Evolutionary conservation across 2,888 invertebrate species (phyloP).

Genomic region (Phortica okadai): DNA sequence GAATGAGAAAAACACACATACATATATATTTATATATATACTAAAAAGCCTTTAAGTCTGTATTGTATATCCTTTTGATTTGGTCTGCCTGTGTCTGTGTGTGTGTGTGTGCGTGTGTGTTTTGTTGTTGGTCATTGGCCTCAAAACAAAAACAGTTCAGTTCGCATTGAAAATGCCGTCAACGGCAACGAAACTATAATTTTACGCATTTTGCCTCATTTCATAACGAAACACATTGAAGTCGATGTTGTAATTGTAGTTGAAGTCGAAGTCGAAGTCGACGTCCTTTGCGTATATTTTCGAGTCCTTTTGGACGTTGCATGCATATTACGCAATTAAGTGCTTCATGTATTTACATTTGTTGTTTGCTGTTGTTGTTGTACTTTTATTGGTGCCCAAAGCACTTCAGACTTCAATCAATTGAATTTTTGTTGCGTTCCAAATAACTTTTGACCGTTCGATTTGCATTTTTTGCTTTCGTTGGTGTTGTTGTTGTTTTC

Average conservation of each 20-base stretch:
- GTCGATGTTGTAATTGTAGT: neutral
- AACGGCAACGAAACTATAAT: slow-evolving; percentile 66
- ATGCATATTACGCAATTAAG: slow-evolving; percentile 22
- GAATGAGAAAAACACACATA: neutral
- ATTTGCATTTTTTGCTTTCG: neutral
- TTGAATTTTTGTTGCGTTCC: slow-evolving; percentile 48
- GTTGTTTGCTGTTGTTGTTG: slow-evolving; percentile 3
- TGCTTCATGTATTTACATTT: neutral
- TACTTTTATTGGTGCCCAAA: neutral
- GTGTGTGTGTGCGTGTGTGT: neutral
- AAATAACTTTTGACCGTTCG: slow-evolving; percentile 28
- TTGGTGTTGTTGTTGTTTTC: neutral
- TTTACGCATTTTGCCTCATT: slow-evolving; percentile 61
- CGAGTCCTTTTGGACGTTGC: slow-evolving; percentile 19
- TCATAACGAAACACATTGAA: neutral
- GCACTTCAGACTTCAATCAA: slow-evolving; percentile 33
- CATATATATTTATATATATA: neutral
- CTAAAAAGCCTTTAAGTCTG: neutral
- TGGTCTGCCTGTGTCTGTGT: neutral
- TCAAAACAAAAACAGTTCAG: slow-evolving; percentile 9
- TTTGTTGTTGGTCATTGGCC: slow-evolving; percentile 23
- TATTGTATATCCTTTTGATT: neutral
- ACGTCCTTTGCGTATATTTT: neutral
- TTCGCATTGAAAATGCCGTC: neutral
- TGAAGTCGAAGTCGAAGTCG: neutral